A percentile compares a stretch with the other conserved stretches of the same genome.
Conservation (phyloP, 2,888 invertebrate species). For the Nomada ruficornis region DNA sequence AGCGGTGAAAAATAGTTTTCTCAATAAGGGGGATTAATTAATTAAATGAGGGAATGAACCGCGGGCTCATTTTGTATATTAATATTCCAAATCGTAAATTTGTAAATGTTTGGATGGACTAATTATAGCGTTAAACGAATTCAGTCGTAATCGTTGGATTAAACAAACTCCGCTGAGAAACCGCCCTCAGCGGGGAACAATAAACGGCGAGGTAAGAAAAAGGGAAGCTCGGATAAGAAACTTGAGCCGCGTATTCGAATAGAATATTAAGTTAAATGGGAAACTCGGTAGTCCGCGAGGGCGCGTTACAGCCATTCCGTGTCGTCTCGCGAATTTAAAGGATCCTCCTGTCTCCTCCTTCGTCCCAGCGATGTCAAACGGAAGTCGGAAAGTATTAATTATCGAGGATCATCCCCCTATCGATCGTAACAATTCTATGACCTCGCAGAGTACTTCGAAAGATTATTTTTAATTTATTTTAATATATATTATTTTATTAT, state of each 20-base stretch:
- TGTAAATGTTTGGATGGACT: too few species aligned
- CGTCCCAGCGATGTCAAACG: background rate
- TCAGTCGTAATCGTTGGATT: too few species aligned
- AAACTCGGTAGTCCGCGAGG: constrained; percentile 75
- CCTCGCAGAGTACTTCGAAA: background rate
- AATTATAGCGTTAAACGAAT: too few species aligned
- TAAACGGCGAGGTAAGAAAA: constrained; percentile 56
- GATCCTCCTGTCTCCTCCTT: background rate
- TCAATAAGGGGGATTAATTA: too few species aligned
- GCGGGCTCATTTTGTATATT: too few species aligned
- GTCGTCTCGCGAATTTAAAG: constrained; percentile 24
- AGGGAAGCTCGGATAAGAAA: constrained; percentile 64
- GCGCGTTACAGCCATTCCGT: constrained; percentile 22
- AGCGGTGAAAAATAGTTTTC: too few species aligned
- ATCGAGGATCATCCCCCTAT: background rate
- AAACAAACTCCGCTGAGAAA: background rate
- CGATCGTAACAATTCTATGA: background rate
- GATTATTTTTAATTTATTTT: too few species aligned
- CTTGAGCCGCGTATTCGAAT: constrained; percentile 77
- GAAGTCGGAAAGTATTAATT: background rate
- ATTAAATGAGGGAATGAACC: too few species aligned
- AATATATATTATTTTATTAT: too few species aligned
- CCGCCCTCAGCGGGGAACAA: constrained; percentile 38
- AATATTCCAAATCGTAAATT: too few species aligned
- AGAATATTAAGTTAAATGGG: constrained; percentile 77